phyloP scores from a whole-genome alignment of 2,797 vertebrate species.

The Lagorchestes hirsutus region DNA sequence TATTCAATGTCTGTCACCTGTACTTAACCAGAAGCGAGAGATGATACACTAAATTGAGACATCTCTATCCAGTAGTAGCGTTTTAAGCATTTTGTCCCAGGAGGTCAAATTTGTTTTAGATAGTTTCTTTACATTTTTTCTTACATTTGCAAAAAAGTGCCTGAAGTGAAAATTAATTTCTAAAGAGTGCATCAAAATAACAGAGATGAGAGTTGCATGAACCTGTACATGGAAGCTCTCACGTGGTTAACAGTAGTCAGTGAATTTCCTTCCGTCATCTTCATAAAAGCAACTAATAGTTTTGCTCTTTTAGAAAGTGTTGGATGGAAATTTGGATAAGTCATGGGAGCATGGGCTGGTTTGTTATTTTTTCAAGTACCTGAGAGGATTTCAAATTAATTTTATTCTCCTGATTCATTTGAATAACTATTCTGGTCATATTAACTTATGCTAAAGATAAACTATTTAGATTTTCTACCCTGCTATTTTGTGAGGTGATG shows the following conservation, averaged over 20 bases:
- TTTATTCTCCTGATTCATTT: not conserved
- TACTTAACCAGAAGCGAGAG: constrained; percentile 2
- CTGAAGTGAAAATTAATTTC: constrained; percentile 5
- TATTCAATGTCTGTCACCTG: not conserved
- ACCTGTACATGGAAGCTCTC: not conserved
- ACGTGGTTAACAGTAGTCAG: constrained; percentile 26
- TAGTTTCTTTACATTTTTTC: constrained; percentile 41
- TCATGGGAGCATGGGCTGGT: not conserved
- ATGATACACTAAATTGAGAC: not conserved
- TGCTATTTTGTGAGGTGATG: not conserved
- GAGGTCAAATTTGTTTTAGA: constrained; percentile 25
- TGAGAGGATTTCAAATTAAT: not conserved
- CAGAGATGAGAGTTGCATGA: not conserved
- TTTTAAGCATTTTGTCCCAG: constrained; percentile 4
- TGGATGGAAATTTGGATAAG: not conserved
- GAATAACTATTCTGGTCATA: not conserved
- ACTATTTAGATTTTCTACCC: not conserved
- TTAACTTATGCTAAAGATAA: not conserved
- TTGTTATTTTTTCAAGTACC: not conserved
- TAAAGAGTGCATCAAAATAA: not conserved
- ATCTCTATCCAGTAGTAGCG: not conserved
- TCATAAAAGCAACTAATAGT: constrained; percentile 41
- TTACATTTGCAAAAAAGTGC: constrained; percentile 11
- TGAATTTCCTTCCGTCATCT: constrained; percentile 24
- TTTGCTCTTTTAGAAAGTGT: not conserved